Evolutionary conservation across 2,797 vertebrate species (phyloP).

Genomic region (Alosa sapidissima): DNA sequence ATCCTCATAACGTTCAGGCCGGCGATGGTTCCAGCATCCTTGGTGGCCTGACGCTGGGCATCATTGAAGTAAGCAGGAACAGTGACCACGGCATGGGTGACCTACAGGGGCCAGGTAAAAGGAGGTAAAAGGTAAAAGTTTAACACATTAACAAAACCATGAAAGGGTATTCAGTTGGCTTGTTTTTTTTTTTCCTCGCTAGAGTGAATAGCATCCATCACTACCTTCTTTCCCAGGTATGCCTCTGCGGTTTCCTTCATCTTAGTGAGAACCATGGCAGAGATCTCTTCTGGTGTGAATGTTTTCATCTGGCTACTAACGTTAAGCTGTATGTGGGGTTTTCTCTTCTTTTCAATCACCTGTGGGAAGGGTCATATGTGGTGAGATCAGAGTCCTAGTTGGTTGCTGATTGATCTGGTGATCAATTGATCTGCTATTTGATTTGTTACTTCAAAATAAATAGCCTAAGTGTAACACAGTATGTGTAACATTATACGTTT

Average conservation of each 20-base stretch:
- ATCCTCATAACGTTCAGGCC: conserved; percentile 92
- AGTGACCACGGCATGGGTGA: conserved; percentile 94
- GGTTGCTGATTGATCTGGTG: no score
- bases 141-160: background rate
- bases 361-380: conserved; percentile 51
- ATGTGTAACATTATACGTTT: background rate
- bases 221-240: conserved; percentile 92
- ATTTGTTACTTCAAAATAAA: no score
- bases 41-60: conserved; percentile 93
- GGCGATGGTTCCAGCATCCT: conserved; percentile 92
- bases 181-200: no score
- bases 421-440: no score
- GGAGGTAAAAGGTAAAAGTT: background rate
- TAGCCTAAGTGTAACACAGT: no score
- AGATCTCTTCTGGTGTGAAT: conserved; percentile 96
- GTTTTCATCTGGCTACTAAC: conserved; percentile 88
- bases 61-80: conserved; percentile 97
- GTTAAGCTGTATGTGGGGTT: conserved; percentile 93
- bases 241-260: conserved; percentile 99
- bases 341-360: conserved; percentile 93
- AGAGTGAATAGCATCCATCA: background rate
- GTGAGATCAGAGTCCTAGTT: no score
- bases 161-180: no score
- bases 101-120: conserved; percentile 64
- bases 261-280: conserved; percentile 95